Base-by-base conservation (phyloP, 2,888 invertebrate genomes). In the Andrena bucephala region DNA sequence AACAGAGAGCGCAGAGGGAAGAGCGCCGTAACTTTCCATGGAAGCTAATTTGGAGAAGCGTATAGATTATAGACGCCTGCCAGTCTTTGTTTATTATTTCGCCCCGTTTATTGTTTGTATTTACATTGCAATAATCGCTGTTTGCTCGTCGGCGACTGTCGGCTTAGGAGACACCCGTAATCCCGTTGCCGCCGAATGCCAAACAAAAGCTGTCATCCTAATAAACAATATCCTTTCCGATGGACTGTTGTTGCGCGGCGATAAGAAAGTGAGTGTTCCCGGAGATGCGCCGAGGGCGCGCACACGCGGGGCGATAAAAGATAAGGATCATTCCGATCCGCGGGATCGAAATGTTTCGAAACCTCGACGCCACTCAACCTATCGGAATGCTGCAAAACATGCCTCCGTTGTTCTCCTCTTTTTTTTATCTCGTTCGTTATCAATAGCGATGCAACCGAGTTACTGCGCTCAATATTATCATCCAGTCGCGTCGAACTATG, bases 31-130 rank as follows among this genome's bases (percentile, higher is more conserved):
- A 48, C 6, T 50, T 50, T 79, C 27, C n/a, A 52, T 4, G 52
- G 7, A 62, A 42, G 0, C 1, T 10, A 59, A 66, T 77, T 66
- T 62, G n/a, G 29, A 27, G 36, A 57, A 66, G 16, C 42, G 24
- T 54, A 67, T 20, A 20, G 66, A 42, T 48, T 54, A 67, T 20
- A 20, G 70, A 42, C 33, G 54, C 63, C 62, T 63, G 27, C 3
- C 42, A 48, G 27, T 42, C 29, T 24, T 60, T 81, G 59, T 68
- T 81, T 82, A 50, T 76, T 82, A 57, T 90, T 89, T 83, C 85
- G 86, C 88, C 81, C 81, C 86, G 86, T 91, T 90, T 89, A 89
- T 89, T 92, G 81, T 90, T 92, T 91, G 86, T 91, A 87, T 91
- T 91, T 92, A 89, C 89, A 81, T 81, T 82, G 79, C 65, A 86